Percentiles rank a stretch among this genome's conserved stretches.
Evolutionary conservation across 2,113 vertebrate species (phyloP).

Genomic region (Aythya baeri): DNA sequence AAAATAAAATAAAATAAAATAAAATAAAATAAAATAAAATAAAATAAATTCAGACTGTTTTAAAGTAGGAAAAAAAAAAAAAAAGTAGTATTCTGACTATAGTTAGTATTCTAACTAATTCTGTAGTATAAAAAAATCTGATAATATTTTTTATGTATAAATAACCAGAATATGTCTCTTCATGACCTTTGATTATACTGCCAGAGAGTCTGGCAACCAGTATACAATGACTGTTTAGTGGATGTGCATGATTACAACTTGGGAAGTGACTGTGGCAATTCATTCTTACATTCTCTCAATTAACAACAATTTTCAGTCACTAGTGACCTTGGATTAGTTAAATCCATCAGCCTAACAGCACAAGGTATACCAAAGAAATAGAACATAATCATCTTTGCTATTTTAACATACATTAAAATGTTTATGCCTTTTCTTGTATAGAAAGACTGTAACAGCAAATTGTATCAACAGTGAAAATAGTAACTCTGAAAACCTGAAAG

Average conservation of each 20-base stretch:
- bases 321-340: not conserved
- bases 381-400: rapidly evolving
- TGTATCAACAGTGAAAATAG: not conserved
- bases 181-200: not conserved
- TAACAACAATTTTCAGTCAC: not conserved
- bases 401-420: not conserved
- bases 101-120: too few relatives aligned
- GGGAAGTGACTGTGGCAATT: not conserved
- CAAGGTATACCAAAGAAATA: not conserved
- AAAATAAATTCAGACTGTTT: too few relatives aligned
- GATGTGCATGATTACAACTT: not conserved
- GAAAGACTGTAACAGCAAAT: not conserved
- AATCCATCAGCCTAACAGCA: not conserved
- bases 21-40: not conserved
- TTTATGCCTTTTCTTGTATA: not conserved
- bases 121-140: not conserved
- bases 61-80: not conserved
- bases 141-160: not conserved
- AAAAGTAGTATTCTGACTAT: too few relatives aligned
- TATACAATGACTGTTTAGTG: not conserved
- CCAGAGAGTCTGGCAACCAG: not conserved
- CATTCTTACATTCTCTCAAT: not conserved
- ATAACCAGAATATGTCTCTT: not conserved
- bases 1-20: not conserved
- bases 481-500: not conserved